These are phyloP conservation scores for Epistrophella euchroma DNA, from an alignment of 2,888 invertebrate species.

Conservation along the genomic window DNA sequence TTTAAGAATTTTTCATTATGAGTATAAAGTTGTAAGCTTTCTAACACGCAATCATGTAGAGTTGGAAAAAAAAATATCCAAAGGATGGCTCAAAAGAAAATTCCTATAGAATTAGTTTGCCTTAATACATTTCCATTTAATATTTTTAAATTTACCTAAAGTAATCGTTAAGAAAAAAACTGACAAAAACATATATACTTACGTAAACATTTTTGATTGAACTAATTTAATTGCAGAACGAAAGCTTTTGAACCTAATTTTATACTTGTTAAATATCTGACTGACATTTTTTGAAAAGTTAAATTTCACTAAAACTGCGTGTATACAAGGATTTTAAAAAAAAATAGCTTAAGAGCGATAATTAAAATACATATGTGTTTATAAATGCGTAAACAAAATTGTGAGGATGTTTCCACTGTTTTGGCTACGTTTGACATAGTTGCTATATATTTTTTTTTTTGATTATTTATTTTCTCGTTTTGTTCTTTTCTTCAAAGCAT, in stretches of 20 bases:
- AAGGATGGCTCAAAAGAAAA: too few species aligned
- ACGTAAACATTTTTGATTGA: too few species aligned
- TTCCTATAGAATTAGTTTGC: too few species aligned
- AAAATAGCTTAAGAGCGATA: background rate
- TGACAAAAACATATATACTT: background rate
- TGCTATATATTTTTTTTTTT: constrained; percentile 42
- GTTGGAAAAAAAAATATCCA: background rate
- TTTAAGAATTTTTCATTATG: background rate
- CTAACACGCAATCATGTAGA: background rate
- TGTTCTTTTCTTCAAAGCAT: constrained; percentile 60
- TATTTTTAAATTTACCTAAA: too few species aligned
- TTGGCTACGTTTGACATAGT: constrained; percentile 65
- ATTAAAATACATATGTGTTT: constrained; percentile 19
- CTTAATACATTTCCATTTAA: too few species aligned
- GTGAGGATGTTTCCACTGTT: constrained; percentile 58
- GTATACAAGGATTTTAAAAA: background rate
- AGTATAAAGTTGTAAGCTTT: background rate
- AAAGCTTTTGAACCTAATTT: too few species aligned
- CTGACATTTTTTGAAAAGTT: too few species aligned
- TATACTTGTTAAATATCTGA: too few species aligned
- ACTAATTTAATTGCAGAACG: too few species aligned
- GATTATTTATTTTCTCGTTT: constrained; percentile 27
- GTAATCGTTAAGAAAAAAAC: background rate
- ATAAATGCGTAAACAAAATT: constrained; percentile 40
- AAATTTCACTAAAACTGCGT: too few species aligned